Evolutionary conservation across 2,888 invertebrate genomes (phyloP).

Genomic region (Ametastegia equiseti): DNA sequence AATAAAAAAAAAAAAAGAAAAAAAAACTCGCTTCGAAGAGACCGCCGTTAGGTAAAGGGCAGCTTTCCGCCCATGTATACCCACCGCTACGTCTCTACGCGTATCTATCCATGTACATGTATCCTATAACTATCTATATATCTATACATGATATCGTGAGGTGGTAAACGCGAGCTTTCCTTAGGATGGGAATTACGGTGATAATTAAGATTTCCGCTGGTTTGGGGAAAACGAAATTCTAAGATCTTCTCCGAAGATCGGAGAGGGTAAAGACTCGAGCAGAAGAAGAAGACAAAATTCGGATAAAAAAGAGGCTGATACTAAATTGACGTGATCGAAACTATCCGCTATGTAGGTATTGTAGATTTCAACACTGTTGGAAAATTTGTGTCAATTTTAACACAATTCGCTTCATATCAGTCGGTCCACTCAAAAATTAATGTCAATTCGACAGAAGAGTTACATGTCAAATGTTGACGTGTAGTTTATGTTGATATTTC

Average conservation of each 20-base stretch:
- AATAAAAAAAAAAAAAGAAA: background rate
- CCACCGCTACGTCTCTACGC: background rate
- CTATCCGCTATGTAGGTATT: background rate
- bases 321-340: slow-evolving; percentile 11
- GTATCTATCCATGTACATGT: background rate
- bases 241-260: background rate
- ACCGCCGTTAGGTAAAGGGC: background rate
- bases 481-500: no score
- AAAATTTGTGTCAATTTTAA: no score
- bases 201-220: slow-evolving; percentile 21
- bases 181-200: background rate
- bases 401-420: no score
- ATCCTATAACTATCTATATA: no score
- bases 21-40: background rate
- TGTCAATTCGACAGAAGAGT: no score
- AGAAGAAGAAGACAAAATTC: background rate
- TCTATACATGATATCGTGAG: background rate
- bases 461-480: no score
- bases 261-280: background rate
- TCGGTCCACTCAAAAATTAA: no score
- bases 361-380: no score
- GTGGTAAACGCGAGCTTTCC: background rate
- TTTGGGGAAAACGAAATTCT: background rate
- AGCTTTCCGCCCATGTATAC: background rate
- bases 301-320: background rate